Base-by-base conservation (phyloP, 2,888 invertebrate genomes). In the Tribolium freemani region DNA sequence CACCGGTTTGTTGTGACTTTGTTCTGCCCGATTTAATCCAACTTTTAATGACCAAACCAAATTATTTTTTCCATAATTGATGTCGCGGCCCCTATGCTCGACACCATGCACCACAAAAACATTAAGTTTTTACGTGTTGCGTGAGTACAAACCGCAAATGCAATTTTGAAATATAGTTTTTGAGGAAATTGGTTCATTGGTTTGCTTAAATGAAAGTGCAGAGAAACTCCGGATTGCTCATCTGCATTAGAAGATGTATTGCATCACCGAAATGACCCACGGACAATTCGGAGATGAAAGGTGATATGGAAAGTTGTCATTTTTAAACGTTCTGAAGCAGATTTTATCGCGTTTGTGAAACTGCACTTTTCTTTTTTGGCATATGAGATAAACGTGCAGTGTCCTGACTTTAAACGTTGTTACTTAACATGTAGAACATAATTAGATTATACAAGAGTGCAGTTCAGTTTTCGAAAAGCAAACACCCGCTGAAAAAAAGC, bases 1-100 rank as follows among this genome's bases (percentile, higher is more conserved):
- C 63, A 31, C 31, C 26, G 63, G 26, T 63, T 63, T 63, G 63
- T 63, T 63, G 50, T 63, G 31, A 26, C 5, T n/a, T 38, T 38
- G 38, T 38, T 9, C 38, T 38, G 38, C 38, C 3, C 38, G 38
- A 38, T 8, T 5, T 26, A 21, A 21, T 21, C 21, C 21, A 21
- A 21, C 3, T 21, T 21, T 38, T 38, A 5, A 6, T 38, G 8
- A n/a, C 38, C 5, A 26, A 38, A 38, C 38, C 8, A 13, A 51
- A 51, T 21, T 21, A 51, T 51, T 51, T 51, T 20, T 20, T 51
- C 5, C 20, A 8, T 6, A 51, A n/a, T 9, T n/a, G 20, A 51
- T n/a, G 38, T 38, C 38, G 38, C 38, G 38, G 38, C 38, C 38
- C n/a, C 9, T 38, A 9, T 38, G 38, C 38, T 3, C 38, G 8